Evolutionary conservation across 2,888 invertebrate species (phyloP), one percentile per base, ranked within the genome.

Genomic region (Pemphredon lugubris): DNA sequence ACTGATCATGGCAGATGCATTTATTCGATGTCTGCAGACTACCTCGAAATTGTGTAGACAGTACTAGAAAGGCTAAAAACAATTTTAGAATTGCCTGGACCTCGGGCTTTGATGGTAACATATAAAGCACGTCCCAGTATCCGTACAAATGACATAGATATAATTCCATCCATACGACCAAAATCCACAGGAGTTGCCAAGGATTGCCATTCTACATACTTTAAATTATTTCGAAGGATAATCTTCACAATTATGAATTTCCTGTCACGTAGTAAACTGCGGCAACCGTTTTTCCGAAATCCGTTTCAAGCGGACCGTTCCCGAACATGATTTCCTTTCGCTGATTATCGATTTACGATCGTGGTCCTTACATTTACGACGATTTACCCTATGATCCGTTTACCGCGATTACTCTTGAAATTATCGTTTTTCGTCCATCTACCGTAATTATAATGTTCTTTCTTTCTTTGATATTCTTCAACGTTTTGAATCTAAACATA

Each of bases 201-300:
- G 26, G 16, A 32, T 14, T 16, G 30, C 18, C 50, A 50, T 54
- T 55, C 11, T 50, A 16, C 9, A 26, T 30, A 51, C 11, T 20
- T 26, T 45, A 50, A 70, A 44, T 34, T 44, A 51, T 21, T 23
- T 55, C 44, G 50, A 20, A 34, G 1, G 39, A 23, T 37, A 37
- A 45, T 32, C 30, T 61, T 53, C 54, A 64, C 6, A 53, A 58
- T 64, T 58, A 70, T 39, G 55, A 70, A 39, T 69, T 54, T 68
- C 1, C 37, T 37, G 37, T n/a, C 13, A n/a, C 37, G 37, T n/a
- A n/a, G n/a, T n/a, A n/a, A n/a, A n/a, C n/a, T n/a, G n/a, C n/a
- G n/a, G n/a, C n/a, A n/a, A n/a, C n/a, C n/a, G n/a, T n/a, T 37
- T 37, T n/a, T 4, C n/a, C 11, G 37, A 37, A 37, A 37, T 4